Conservation (phyloP, 2,888 invertebrate species). For the Aphidoletes aphidimyza region DNA sequence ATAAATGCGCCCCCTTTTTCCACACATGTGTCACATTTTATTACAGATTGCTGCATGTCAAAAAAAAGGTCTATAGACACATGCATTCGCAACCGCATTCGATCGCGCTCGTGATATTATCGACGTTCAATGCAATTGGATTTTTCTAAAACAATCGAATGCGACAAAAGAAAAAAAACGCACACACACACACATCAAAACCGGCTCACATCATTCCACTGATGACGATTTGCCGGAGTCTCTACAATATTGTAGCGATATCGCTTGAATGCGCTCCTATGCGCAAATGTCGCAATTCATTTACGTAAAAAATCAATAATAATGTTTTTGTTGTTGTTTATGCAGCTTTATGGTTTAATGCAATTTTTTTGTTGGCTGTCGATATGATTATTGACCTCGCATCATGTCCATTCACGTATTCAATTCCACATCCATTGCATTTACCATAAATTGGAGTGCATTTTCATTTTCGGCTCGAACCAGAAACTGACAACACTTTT, state of each 20-base stretch:
- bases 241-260: no score
- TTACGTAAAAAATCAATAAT: conserved; percentile 25
- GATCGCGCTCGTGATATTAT: neutral
- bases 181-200: neutral
- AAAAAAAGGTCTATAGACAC: neutral
- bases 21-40: conserved; percentile 14
- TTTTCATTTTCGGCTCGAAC: conserved; percentile 17
- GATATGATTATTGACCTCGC: conserved; percentile 54
- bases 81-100: neutral
- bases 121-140: neutral
- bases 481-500: neutral
- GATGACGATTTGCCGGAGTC: neutral
- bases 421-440: neutral
- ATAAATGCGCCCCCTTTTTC: no score
- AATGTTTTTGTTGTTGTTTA: neutral
- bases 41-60: neutral
- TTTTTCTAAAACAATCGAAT: conserved; percentile 22
- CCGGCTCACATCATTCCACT: neutral
- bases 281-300: conserved; percentile 40
- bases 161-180: neutral
- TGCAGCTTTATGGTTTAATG: conserved; percentile 39
- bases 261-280: conserved; percentile 24
- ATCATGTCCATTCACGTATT: conserved; percentile 31
- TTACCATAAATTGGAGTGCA: conserved; percentile 2
- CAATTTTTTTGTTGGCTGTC: conserved; percentile 26